phyloP scores from a whole-genome alignment of 2,888 invertebrate species.

The Harpalus rufipes region DNA sequence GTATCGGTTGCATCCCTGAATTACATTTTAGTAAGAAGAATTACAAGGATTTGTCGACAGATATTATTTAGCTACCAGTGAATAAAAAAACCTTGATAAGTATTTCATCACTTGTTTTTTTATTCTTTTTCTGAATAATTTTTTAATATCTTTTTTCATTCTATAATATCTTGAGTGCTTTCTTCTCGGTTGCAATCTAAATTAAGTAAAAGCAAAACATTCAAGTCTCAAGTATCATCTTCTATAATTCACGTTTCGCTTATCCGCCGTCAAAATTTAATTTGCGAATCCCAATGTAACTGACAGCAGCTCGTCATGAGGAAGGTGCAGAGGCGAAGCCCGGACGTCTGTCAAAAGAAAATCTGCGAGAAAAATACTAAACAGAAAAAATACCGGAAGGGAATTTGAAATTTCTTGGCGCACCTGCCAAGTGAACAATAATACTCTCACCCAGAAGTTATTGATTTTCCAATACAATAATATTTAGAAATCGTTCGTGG shows the following conservation, averaged over 20 bases:
- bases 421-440: slow-evolving; percentile 30
- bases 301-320: slow-evolving; percentile 40
- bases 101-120: too few species aligned
- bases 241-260: background rate
- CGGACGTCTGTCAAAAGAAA: slow-evolving; percentile 26
- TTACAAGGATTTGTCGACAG: too few species aligned
- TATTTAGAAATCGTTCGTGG: slow-evolving; percentile 22
- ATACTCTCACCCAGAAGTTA: background rate
- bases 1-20: too few species aligned
- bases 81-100: too few species aligned
- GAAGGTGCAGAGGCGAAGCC: background rate
- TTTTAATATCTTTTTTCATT: background rate
- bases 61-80: too few species aligned
- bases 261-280: slow-evolving; percentile 13
- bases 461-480: slow-evolving; percentile 15
- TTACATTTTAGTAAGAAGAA: too few species aligned
- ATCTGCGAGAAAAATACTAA: slow-evolving; percentile 34
- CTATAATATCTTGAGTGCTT: background rate
- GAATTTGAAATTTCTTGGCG: slow-evolving; percentile 25
- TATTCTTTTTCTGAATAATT: background rate
- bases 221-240: background rate
- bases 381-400: slow-evolving; percentile 38
- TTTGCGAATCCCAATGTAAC: slow-evolving; percentile 26
- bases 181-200: background rate
- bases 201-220: slow-evolving; percentile 1